Conservation (phyloP, 1,140 invertebrate genomes). For the Homalodisca vitripennis region DNA sequence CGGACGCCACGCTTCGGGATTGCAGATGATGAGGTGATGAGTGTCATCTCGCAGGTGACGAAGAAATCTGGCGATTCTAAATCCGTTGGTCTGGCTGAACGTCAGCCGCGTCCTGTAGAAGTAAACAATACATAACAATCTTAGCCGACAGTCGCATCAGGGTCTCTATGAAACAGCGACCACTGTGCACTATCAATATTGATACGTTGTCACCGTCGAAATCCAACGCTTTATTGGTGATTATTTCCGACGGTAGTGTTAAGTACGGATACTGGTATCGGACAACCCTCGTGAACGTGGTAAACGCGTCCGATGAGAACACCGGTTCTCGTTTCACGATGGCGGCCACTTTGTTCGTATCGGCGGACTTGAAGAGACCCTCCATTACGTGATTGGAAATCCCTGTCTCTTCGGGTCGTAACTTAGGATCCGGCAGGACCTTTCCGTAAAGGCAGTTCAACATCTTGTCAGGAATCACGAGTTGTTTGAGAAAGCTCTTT, state of each 20-base stretch:
- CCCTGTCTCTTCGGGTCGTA: not conserved
- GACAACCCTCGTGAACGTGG: not conserved
- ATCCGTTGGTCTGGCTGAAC: no score
- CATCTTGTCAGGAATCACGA: no score
- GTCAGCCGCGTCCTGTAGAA: not conserved
- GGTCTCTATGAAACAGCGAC: not conserved
- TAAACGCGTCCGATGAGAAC: not conserved
- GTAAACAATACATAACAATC: not conserved
- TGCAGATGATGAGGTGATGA: no score
- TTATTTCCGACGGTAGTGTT: not conserved
- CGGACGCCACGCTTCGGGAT: no score
- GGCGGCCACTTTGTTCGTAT: constrained; percentile 3
- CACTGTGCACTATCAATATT: not conserved
- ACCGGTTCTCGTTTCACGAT: no score
- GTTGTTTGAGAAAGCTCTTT: no score
- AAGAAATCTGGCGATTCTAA: not conserved
- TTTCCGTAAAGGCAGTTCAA: no score
- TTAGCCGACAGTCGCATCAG: not conserved
- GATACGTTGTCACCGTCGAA: constrained; percentile 11
- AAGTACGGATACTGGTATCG: not conserved
- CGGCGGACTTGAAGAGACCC: not conserved
- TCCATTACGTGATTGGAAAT: not conserved
- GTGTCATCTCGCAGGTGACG: not conserved
- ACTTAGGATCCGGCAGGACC: not conserved
- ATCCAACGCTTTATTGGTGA: constrained; percentile 8